These are phyloP conservation scores for Chaetorhynchus papuensis DNA, from an alignment of 2,113 vertebrate genomes.

Conservation along the genomic window DNA sequence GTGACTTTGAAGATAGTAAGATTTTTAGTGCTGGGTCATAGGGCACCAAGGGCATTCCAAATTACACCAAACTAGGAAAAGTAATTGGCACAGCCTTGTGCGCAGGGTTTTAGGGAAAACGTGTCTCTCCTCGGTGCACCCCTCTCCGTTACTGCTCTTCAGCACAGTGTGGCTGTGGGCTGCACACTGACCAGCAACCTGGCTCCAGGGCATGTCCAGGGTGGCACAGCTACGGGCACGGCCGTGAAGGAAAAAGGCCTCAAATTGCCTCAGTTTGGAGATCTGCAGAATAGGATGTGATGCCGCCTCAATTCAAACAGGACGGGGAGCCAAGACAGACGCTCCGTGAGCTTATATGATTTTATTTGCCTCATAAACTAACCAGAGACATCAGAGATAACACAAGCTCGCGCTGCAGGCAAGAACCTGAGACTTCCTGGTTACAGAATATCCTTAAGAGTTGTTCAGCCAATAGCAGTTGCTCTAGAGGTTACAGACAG, in stretches of 20 bases:
- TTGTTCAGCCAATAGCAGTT: too few species aligned
- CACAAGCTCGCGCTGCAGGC: too few species aligned
- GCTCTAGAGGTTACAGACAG: too few species aligned
- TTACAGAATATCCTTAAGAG: too few species aligned
- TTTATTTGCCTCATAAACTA: too few species aligned
- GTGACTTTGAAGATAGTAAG: not conserved
- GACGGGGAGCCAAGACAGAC: too few species aligned
- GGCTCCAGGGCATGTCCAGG: not conserved
- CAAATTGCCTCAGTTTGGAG: not conserved
- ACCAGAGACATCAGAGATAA: too few species aligned
- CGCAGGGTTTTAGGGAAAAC: not conserved
- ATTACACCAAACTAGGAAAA: not conserved
- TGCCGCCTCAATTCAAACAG: too few species aligned
- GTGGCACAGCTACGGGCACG: not conserved
- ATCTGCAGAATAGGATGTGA: not conserved
- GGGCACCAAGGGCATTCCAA: not conserved
- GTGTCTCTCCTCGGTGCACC: not conserved
- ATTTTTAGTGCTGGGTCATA: not conserved
- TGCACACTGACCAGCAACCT: not conserved
- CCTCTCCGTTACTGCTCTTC: rapidly evolving
- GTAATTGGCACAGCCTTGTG: not conserved
- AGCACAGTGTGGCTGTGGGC: not conserved
- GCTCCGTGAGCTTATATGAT: too few species aligned
- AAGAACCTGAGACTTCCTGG: too few species aligned
- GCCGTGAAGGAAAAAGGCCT: not conserved